phyloP scores from a whole-genome alignment of 2,113 vertebrate genomes.

The Percopsis transmontana region DNA sequence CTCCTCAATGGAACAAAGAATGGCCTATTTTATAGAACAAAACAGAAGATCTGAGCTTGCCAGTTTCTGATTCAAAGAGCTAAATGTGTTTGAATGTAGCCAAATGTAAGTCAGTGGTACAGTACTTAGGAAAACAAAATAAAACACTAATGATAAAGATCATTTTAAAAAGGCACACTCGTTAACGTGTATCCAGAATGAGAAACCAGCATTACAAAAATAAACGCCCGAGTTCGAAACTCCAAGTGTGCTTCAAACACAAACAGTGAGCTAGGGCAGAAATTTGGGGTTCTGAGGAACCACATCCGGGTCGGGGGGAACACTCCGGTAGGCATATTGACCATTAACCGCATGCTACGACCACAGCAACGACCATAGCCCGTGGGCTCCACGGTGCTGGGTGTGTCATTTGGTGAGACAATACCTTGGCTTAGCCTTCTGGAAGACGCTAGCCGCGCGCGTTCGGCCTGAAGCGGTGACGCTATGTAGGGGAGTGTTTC shows the following conservation, averaged over 20 bases:
- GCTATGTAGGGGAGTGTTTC: conserved; percentile 45
- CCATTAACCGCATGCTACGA: conserved; percentile 39
- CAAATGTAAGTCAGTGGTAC: neutral
- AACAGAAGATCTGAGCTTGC: conserved; percentile 11
- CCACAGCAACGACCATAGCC: conserved; percentile 49
- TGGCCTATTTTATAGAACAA: conserved; percentile 42
- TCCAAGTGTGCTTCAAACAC: neutral
- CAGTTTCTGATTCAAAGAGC: conserved; percentile 12
- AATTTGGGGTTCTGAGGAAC: neutral
- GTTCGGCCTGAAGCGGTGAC: conserved; percentile 25
- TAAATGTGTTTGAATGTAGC: conserved; percentile 10
- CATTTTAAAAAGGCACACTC: neutral
- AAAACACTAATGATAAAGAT: neutral
- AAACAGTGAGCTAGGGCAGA: neutral
- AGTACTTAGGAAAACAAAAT: neutral
- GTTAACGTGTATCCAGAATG: too few species aligned
- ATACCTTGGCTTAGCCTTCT: conserved; percentile 27
- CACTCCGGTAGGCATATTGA: conserved; percentile 27
- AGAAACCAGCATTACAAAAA: too few species aligned
- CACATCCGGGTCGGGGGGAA: conserved; percentile 10
- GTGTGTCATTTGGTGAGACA: conserved; percentile 56
- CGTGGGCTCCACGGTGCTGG: conserved; percentile 38
- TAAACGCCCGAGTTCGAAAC: too few species aligned
- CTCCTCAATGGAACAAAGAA: conserved; percentile 39
- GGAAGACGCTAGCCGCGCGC: conserved; percentile 36